Conservation (phyloP, 2,797 vertebrate genomes). For the Neosilurus mollespiculum region DNA sequence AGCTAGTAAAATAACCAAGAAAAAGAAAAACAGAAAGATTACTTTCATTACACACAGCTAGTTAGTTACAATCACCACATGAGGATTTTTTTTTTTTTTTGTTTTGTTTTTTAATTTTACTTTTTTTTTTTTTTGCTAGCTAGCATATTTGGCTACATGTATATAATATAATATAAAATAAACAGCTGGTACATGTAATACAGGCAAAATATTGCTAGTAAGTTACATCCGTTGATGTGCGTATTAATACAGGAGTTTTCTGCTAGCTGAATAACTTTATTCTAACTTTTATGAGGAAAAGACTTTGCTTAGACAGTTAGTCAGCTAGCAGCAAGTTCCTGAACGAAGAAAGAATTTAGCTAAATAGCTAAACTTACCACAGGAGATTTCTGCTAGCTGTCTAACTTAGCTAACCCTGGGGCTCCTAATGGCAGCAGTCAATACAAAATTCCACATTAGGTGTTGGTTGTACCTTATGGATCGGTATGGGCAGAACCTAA, state of each 20-base stretch:
- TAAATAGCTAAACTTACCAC: neutral
- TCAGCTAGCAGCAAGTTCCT: too few species aligned
- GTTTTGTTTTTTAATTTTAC: too few species aligned
- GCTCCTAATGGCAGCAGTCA: neutral
- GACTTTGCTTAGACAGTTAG: too few species aligned
- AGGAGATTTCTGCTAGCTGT: neutral
- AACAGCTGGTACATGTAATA: neutral
- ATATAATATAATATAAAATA: neutral
- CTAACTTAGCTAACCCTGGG: neutral
- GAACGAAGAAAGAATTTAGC: neutral
- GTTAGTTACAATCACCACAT: neutral
- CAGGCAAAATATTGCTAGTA: neutral
- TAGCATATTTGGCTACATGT: too few species aligned
- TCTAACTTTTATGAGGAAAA: too few species aligned
- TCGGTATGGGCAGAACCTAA: too few species aligned
- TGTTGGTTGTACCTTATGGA: neutral
- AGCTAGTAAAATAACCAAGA: neutral
- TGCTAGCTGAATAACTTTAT: neutral
- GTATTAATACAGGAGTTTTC: neutral
- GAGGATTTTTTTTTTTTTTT: neutral
- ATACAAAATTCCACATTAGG: neutral
- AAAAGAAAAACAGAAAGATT: neutral
- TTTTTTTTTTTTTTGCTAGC: neutral
- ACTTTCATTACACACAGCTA: neutral
- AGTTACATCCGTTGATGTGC: neutral